Evolutionary conservation across 2,888 invertebrate species (phyloP).

Genomic region (Microdon myrmicae): DNA sequence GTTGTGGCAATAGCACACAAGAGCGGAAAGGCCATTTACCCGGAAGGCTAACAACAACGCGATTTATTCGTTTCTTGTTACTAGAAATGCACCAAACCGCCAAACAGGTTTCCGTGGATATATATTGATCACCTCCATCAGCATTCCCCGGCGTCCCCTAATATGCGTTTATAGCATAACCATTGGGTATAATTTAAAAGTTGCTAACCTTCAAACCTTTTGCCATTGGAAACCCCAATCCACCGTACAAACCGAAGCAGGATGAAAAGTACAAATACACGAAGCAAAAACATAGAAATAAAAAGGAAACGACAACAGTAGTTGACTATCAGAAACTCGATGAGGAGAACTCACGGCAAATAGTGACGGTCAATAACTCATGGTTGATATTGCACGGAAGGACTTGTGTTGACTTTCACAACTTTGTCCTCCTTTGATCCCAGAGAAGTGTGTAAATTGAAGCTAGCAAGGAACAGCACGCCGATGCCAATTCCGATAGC

Average conservation of each 20-base stretch:
- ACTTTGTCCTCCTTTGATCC: slow-evolving; percentile 46
- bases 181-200: slow-evolving; percentile 44
- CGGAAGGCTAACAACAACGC: slow-evolving; percentile 6
- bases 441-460: slow-evolving; percentile 45
- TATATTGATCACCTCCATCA: no score
- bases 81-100: no score
- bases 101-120: no score
- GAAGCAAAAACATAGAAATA: not conserved
- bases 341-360: slow-evolving; percentile 36
- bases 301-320: no score
- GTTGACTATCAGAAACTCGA: no score
- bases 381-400: slow-evolving; percentile 42
- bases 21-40: slow-evolving; percentile 10
- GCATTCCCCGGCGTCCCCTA: slow-evolving; percentile 27
- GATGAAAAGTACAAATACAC: slow-evolving; percentile 2
- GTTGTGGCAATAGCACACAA: slow-evolving; percentile 27
- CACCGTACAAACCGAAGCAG: not conserved
- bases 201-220: slow-evolving; percentile 35
- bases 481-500: slow-evolving; percentile 34
- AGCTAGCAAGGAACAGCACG: slow-evolving; percentile 38
- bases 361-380: slow-evolving; percentile 40
- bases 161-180: slow-evolving; percentile 44
- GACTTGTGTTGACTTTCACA: slow-evolving; percentile 45
- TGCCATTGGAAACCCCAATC: slow-evolving; percentile 2
- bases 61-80: no score